These are phyloP conservation scores for Sympetrum striolatum DNA, from an alignment of 2,888 invertebrate species.

Conservation along the genomic window DNA sequence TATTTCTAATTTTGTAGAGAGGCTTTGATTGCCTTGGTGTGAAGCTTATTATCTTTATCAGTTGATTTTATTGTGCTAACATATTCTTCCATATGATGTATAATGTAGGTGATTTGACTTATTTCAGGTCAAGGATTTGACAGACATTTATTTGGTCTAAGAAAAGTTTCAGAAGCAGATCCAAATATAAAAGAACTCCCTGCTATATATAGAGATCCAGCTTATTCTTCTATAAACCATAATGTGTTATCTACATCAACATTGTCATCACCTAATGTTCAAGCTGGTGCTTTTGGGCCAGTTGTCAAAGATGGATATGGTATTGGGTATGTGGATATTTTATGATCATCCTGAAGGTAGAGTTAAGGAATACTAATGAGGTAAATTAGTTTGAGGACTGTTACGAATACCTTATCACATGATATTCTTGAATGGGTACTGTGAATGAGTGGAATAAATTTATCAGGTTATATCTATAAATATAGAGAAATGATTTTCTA, in stretches of 20 bases:
- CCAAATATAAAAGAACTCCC: slow-evolving; percentile 63
- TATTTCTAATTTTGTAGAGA: no score
- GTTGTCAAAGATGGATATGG: slow-evolving; percentile 91
- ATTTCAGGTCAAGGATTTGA: slow-evolving; percentile 89
- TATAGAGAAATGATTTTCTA: no score
- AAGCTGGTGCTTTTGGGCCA: slow-evolving; percentile 94
- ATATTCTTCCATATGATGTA: no score
- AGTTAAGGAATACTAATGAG: neutral
- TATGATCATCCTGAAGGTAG: neutral
- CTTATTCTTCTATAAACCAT: slow-evolving; percentile 81
- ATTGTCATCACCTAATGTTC: slow-evolving; percentile 82
- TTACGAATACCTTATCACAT: no score
- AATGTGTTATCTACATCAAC: slow-evolving; percentile 96
- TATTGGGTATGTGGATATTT: slow-evolving; percentile 73
- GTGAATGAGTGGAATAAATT: no score
- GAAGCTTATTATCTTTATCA: no score
- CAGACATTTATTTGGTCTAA: slow-evolving; percentile 89
- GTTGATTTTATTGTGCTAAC: no score
- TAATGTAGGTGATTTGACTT: no score
- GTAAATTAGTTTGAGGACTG: no score
- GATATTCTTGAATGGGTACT: no score
- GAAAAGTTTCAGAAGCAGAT: slow-evolving; percentile 70
- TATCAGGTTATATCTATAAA: no score
- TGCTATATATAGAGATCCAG: slow-evolving; percentile 74
- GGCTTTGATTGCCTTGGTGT: no score